phyloP scores from a whole-genome alignment of 1,140 invertebrate species.

The Trypoxylus dichotomus region DNA sequence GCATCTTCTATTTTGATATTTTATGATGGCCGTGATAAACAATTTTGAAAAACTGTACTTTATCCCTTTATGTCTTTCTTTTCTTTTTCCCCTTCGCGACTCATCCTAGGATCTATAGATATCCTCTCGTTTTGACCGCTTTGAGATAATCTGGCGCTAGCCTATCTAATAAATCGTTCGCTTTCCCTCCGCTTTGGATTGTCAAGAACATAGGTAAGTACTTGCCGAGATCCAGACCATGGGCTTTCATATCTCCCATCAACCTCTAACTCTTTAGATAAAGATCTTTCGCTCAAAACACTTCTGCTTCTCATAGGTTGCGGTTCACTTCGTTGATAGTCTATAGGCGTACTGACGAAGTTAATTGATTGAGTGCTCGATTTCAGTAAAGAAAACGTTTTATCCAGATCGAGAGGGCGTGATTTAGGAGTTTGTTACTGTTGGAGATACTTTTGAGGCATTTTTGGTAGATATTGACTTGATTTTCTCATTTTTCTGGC shows the following conservation, averaged over 20 bases:
- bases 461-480: constrained; percentile 72
- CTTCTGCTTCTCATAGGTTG: constrained; percentile 48
- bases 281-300: constrained; percentile 48
- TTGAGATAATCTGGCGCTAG: constrained; percentile 74
- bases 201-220: constrained; percentile 39
- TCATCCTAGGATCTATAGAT: constrained; percentile 46
- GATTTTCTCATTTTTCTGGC: constrained; percentile 86
- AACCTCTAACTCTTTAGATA: constrained; percentile 46
- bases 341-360: constrained; percentile 32
- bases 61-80: no score
- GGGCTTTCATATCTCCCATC: constrained; percentile 42
- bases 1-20: no score
- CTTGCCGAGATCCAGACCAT: constrained; percentile 40
- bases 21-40: no score
- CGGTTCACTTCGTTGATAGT: constrained; percentile 30
- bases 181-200: constrained; percentile 45
- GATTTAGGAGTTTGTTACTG: constrained; percentile 32
- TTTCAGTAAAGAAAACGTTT: constrained; percentile 40
- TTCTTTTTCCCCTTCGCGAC: constrained; percentile 69
- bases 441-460: constrained; percentile 40
- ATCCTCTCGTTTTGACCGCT: constrained; percentile 45
- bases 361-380: constrained; percentile 41
- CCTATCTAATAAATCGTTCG: constrained; percentile 71
- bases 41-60: no score
- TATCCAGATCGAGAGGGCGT: constrained; percentile 37